These are phyloP conservation scores for Bellardia bayeri DNA, from an alignment of 2,888 invertebrate species.

Conservation along the genomic window DNA sequence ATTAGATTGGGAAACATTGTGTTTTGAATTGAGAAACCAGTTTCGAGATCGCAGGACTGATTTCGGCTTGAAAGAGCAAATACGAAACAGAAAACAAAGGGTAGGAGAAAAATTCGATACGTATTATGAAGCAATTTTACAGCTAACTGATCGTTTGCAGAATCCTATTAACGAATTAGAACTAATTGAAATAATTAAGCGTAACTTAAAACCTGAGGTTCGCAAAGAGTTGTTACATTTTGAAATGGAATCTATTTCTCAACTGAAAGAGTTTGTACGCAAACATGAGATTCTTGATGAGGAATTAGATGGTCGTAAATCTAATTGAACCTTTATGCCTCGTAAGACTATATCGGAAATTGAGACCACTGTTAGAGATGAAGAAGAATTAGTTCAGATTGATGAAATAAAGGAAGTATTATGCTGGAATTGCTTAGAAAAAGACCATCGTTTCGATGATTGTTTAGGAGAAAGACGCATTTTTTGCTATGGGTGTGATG, in stretches of 20 bases:
- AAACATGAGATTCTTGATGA: too few species aligned
- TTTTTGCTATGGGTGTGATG: slow-evolving; percentile 45
- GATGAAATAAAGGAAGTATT: slow-evolving; percentile 13
- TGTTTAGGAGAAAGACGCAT: slow-evolving; percentile 27
- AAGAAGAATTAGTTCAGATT: not conserved
- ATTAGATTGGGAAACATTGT: slow-evolving; percentile 1
- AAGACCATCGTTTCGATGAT: slow-evolving; percentile 19
- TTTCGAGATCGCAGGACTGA: slow-evolving; percentile 52
- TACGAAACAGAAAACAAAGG: slow-evolving; percentile 27
- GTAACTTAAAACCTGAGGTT: too few species aligned
- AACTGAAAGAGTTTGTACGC: too few species aligned
- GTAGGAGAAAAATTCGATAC: slow-evolving; percentile 5
- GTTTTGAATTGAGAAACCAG: slow-evolving; percentile 28
- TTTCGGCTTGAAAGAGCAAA: slow-evolving; percentile 41
- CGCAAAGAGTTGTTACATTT: too few species aligned
- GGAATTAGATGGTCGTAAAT: too few species aligned
- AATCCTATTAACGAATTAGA: not conserved
- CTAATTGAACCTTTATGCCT: not conserved
- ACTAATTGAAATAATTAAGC: too few species aligned
- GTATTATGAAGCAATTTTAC: slow-evolving; percentile 44
- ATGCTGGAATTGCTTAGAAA: slow-evolving; percentile 39
- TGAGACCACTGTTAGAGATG: not conserved
- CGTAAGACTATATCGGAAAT: slow-evolving; percentile 6
- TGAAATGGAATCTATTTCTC: too few species aligned
- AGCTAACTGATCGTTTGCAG: slow-evolving; percentile 22